Conservation (phyloP, 2,888 invertebrate species). For the Nysson spinosus region DNA sequence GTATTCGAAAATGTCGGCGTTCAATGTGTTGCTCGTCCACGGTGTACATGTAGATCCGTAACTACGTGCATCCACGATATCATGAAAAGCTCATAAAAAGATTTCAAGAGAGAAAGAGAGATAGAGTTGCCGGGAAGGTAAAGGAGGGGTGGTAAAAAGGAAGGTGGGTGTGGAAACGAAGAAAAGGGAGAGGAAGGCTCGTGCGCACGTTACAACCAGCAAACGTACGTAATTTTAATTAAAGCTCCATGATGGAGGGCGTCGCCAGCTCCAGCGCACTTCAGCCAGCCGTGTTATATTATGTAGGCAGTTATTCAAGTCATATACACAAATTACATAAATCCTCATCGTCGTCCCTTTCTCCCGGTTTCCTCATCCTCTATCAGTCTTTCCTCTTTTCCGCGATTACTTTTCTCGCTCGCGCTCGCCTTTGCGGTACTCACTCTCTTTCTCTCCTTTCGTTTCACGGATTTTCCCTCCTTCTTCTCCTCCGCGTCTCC, state of each 20-base stretch:
- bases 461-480: neutral
- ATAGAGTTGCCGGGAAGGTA: conserved; percentile 47
- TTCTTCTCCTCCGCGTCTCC: neutral
- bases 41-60: conserved; percentile 16
- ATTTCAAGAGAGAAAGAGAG: conserved; percentile 65
- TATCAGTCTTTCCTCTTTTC: conserved; percentile 28
- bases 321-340: conserved; percentile 73
- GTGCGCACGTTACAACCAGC: conserved; percentile 64
- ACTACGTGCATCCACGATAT: conserved; percentile 41
- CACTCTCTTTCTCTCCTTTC: neutral
- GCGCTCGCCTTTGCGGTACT: neutral
- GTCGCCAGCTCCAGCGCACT: conserved; percentile 57
- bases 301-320: conserved; percentile 73
- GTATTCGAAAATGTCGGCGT: conserved; percentile 23
- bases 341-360: conserved; percentile 61
- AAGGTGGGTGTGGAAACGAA: conserved; percentile 20
- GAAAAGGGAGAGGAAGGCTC: conserved; percentile 16
- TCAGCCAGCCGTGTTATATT: conserved; percentile 64
- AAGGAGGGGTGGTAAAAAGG: conserved; percentile 47
- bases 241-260: conserved; percentile 71
- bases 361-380: conserved; percentile 25
- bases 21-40: too few species aligned
- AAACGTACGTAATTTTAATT: conserved; percentile 76
- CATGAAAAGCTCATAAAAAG: conserved; percentile 76
- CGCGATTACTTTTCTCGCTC: neutral